Evolutionary conservation across 1,140 invertebrate species (phyloP).

Genomic region (Phthorimaea operculella): DNA sequence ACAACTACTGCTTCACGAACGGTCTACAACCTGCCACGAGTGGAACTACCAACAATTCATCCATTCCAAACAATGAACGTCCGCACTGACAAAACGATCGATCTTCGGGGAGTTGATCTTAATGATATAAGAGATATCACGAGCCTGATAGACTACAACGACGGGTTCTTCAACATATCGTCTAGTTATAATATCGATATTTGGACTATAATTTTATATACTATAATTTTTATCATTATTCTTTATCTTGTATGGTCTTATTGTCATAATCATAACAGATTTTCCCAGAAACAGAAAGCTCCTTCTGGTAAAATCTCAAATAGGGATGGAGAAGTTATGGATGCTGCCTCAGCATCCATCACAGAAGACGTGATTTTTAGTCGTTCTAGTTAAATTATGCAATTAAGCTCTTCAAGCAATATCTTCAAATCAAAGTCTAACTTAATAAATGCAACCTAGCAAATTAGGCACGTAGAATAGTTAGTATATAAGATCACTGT

Average conservation of each 20-base stretch:
- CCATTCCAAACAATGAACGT: neutral
- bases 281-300: neutral
- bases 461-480: no score
- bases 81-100: neutral
- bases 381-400: no score
- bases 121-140: neutral
- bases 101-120: neutral
- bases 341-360: no score
- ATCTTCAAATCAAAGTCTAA: no score
- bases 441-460: no score
- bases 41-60: neutral
- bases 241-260: neutral
- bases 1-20: neutral
- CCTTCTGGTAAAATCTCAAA: neutral
- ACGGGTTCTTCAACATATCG: neutral
- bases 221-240: neutral
- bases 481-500: no score
- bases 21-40: neutral
- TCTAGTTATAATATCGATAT: neutral
- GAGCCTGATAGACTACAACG: neutral
- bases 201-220: constrained; percentile 1
- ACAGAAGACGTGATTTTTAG: no score
- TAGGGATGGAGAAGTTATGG: no score
- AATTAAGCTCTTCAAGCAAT: no score
- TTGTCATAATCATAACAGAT: neutral